phyloP scores from a whole-genome alignment of 2,888 invertebrate species.

The Sesamia inferens region DNA sequence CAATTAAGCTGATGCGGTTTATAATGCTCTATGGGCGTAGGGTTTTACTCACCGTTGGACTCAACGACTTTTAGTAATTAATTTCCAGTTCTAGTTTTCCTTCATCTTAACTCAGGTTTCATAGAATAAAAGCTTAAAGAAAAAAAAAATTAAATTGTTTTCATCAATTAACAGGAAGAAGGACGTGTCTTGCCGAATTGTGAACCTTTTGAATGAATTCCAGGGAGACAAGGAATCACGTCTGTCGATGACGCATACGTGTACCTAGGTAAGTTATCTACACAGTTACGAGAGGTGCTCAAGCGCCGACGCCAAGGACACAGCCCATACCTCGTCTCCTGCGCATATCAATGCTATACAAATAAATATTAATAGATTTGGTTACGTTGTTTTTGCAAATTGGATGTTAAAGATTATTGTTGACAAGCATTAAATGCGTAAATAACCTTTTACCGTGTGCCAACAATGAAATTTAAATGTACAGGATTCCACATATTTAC shows the following conservation, averaged over 20 bases:
- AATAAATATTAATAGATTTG: constrained; percentile 38
- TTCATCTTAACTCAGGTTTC: background rate
- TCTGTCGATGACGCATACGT: constrained; percentile 15
- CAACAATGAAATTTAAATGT: background rate
- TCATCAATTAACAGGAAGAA: background rate
- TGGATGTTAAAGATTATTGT: constrained; percentile 14
- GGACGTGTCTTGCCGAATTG: background rate
- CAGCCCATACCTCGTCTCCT: constrained; percentile 65
- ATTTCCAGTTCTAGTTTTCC: background rate
- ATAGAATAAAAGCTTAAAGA: background rate
- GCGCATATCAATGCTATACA: constrained; percentile 71
- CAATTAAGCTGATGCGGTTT: too few species aligned
- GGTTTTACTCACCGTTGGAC: too few species aligned
- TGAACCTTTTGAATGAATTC: constrained; percentile 28
- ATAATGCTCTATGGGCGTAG: background rate
- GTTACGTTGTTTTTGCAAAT: constrained; percentile 29
- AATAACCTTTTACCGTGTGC: constrained; percentile 26
- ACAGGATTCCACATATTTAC: background rate
- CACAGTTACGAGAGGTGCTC: constrained; percentile 55
- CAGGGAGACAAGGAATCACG: constrained; percentile 14
- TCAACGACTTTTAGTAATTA: too few species aligned
- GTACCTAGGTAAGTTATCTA: constrained; percentile 1
- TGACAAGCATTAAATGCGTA: background rate
- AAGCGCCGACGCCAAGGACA: constrained; percentile 68
- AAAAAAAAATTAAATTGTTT: background rate